Conservation (phyloP, 2,888 invertebrate species). For the Hermodice carunculata region DNA sequence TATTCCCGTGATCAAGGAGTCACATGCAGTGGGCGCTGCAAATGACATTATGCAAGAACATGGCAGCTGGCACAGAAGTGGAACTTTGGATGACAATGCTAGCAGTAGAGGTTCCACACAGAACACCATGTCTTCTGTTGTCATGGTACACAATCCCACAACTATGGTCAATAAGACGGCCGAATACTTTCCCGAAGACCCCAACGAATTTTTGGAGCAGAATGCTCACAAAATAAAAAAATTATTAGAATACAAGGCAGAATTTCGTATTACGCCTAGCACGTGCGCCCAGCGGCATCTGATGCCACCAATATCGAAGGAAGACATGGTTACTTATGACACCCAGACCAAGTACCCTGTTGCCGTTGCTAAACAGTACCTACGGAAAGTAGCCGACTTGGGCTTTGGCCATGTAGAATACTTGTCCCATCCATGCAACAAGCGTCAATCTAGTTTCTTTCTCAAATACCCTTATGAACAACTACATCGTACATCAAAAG, state of each 20-base stretch:
- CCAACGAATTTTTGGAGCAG: slow-evolving; percentile 19
- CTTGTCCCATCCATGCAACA: slow-evolving; percentile 16
- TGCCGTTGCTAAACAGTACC: slow-evolving; percentile 29
- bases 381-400: slow-evolving; percentile 29
- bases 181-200: slow-evolving; percentile 17
- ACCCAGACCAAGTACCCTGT: slow-evolving; percentile 35
- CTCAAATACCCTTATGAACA: slow-evolving; percentile 30
- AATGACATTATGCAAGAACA: too few species aligned
- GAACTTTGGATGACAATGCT: too few species aligned
- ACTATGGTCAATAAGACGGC: slow-evolving; percentile 3
- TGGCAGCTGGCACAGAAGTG: too few species aligned
- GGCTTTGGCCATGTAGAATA: slow-evolving; percentile 29
- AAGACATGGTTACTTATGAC: slow-evolving; percentile 27
- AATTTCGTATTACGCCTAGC: slow-evolving; percentile 26
- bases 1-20: too few species aligned
- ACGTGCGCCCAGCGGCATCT: slow-evolving; percentile 35
- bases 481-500: slow-evolving; percentile 4
- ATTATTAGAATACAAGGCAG: slow-evolving; percentile 27
- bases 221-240: slow-evolving; percentile 27
- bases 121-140: slow-evolving; percentile 10
- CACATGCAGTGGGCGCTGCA: too few species aligned
- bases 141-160: not conserved
- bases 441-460: slow-evolving; percentile 26
- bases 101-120: too few species aligned
- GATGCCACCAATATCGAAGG: slow-evolving; percentile 27